These are phyloP conservation scores for Apamea anceps DNA, from an alignment of 2,888 invertebrate species.

Conservation along the genomic window DNA sequence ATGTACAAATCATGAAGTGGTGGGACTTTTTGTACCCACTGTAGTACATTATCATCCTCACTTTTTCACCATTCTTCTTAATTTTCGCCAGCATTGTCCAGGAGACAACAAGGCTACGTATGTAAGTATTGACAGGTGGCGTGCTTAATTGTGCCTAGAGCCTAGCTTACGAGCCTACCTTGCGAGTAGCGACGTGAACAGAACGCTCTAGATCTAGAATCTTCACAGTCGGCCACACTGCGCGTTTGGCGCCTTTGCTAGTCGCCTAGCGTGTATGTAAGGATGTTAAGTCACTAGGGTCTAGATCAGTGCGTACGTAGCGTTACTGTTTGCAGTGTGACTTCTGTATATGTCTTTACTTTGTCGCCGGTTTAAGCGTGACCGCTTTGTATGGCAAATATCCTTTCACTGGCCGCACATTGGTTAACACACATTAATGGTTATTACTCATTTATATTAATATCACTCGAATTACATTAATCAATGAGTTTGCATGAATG, in stretches of 20 bases:
- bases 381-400: constrained; percentile 45
- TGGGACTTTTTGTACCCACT: neutral
- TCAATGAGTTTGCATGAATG: constrained; percentile 7
- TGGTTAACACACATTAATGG: constrained; percentile 30
- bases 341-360: constrained; percentile 9
- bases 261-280: too few species aligned
- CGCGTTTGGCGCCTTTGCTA: too few species aligned
- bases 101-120: neutral
- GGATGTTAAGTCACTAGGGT: too few species aligned
- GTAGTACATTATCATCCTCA: neutral
- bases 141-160: too few species aligned
- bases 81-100: neutral
- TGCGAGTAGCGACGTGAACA: too few species aligned
- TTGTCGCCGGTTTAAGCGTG: neutral
- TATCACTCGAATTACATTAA: constrained; percentile 28
- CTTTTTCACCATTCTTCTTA: neutral
- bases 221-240: too few species aligned
- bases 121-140: too few species aligned
- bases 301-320: too few species aligned
- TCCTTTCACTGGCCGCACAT: constrained; percentile 61
- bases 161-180: too few species aligned
- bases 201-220: too few species aligned
- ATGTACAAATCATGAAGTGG: neutral
- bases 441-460: constrained; percentile 38
- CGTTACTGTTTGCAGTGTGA: neutral